Percentiles rank a stretch among this genome's conserved stretches.
Conservation (phyloP, 1,140 invertebrate species). For the Pissodes strobi region DNA sequence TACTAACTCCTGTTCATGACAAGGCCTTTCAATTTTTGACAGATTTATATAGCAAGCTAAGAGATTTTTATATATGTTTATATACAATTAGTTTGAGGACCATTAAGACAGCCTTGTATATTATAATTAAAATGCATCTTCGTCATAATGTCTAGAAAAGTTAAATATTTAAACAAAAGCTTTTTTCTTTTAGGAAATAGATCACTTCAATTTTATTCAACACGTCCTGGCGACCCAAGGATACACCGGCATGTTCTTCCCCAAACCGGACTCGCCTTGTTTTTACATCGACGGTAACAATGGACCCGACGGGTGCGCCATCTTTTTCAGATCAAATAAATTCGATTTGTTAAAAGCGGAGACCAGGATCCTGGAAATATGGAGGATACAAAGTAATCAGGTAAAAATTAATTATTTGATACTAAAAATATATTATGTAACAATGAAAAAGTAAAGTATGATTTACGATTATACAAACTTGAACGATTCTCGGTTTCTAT, state of each 20-base stretch:
- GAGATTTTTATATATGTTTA: no score
- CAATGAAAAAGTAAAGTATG: neutral
- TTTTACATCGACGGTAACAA: conserved; percentile 73
- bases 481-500: neutral
- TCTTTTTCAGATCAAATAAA: conserved; percentile 71
- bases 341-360: conserved; percentile 66
- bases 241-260: conserved; percentile 73
- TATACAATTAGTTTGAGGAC: no score
- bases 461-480: neutral
- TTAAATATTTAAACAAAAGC: conserved; percentile 33
- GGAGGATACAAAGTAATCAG: conserved; percentile 74
- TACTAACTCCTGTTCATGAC: no score
- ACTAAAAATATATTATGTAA: neutral
- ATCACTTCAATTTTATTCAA: conserved; percentile 74
- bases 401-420: conserved; percentile 57
- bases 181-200: conserved; percentile 78
- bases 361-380: conserved; percentile 69
- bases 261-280: conserved; percentile 81
- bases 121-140: neutral
- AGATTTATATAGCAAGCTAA: no score
- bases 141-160: no score
- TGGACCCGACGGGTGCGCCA: conserved; percentile 80
- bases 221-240: conserved; percentile 66
- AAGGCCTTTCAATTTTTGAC: no score
- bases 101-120: no score